These are phyloP conservation scores for Spilarctia lutea DNA, from an alignment of 2,888 invertebrate species.

Conservation along the genomic window DNA sequence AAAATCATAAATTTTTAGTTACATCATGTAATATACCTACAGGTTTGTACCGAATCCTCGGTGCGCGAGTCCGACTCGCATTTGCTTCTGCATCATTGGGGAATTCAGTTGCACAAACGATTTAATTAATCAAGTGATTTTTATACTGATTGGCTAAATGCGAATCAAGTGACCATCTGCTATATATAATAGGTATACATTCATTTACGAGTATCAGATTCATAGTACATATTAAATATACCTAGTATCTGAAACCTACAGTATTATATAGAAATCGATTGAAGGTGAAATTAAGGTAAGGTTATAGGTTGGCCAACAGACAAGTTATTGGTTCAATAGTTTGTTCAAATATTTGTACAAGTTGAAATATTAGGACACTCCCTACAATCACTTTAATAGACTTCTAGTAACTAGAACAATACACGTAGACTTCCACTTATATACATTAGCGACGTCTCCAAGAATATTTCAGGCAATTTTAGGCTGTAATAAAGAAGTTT, in stretches of 20 bases:
- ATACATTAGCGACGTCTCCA: background rate
- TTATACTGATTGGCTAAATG: too few relatives aligned
- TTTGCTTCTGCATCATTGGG: too few relatives aligned
- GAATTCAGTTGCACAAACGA: too few relatives aligned
- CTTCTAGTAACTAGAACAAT: background rate
- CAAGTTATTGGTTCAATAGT: constrained; percentile 11
- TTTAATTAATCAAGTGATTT: too few relatives aligned
- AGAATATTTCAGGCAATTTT: background rate
- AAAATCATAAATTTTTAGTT: too few relatives aligned
- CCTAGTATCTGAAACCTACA: background rate
- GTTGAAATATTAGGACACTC: constrained; percentile 14
- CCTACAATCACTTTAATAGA: constrained; percentile 14
- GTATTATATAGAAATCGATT: constrained; percentile 1
- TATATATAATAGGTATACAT: background rate
- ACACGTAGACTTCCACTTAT: background rate
- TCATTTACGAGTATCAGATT: background rate
- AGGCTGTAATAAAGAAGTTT: background rate
- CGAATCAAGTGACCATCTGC: background rate
- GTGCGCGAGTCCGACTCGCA: too few relatives aligned
- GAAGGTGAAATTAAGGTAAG: constrained; percentile 9
- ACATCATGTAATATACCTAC: too few relatives aligned
- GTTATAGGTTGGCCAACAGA: constrained; percentile 6
- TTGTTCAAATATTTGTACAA: constrained; percentile 19
- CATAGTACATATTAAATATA: background rate
- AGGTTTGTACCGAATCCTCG: too few relatives aligned